These are phyloP conservation scores for Seriola quinqueradiata DNA, from an alignment of 2,113 vertebrate species.

Conservation along the genomic window DNA sequence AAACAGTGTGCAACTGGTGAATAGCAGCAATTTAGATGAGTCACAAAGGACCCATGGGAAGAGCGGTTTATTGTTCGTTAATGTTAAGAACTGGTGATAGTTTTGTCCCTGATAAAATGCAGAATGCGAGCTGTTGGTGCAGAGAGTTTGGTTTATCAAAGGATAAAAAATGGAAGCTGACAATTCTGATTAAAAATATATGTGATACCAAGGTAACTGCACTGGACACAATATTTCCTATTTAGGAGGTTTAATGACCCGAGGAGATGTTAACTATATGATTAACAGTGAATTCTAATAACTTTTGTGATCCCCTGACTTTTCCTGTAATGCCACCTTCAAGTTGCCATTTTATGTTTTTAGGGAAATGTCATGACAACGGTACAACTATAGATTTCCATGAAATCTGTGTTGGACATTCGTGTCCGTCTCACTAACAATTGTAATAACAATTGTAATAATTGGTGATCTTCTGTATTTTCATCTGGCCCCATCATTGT, in stretches of 20 bases:
- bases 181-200: slow-evolving; percentile 14
- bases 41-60: slow-evolving; percentile 66
- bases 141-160: slow-evolving; percentile 38
- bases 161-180: slow-evolving; percentile 11
- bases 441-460: not conserved
- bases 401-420: not conserved
- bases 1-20: slow-evolving; percentile 53
- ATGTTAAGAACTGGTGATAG: slow-evolving; percentile 48
- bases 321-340: not conserved
- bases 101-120: slow-evolving; percentile 31
- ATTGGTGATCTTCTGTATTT: too few relatives aligned
- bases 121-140: slow-evolving; percentile 18
- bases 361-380: not conserved
- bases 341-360: not conserved
- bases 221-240: not conserved
- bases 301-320: not conserved
- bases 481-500: not conserved
- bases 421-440: not conserved
- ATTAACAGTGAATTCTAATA: not conserved
- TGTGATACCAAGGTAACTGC: not conserved
- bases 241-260: not conserved
- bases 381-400: not conserved
- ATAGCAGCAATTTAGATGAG: slow-evolving; percentile 65
- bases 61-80: slow-evolving; percentile 60
- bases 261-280: not conserved